phyloP scores from a whole-genome alignment of 2,113 vertebrate species.

The Rhinolophus ferrumequinum region DNA sequence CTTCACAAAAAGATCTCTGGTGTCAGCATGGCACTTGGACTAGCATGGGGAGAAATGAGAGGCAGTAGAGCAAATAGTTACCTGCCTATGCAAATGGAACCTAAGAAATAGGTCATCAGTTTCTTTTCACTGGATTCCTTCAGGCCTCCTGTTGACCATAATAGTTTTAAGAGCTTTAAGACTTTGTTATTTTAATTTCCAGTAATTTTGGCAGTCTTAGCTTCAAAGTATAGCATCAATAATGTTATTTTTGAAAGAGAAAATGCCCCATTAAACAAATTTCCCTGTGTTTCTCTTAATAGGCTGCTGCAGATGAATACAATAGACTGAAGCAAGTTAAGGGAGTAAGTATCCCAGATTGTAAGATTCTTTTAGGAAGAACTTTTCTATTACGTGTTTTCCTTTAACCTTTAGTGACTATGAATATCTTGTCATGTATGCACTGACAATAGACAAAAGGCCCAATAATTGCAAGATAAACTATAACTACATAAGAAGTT shows the following conservation, averaged over 20 bases:
- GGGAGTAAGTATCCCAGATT: slow-evolving; percentile 79
- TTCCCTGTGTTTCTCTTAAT: slow-evolving; percentile 49
- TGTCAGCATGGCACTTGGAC: accelerated
- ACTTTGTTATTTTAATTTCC: background rate
- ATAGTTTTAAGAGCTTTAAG: background rate
- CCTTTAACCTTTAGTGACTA: background rate
- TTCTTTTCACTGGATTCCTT: background rate
- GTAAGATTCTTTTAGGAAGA: background rate
- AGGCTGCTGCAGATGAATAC: slow-evolving; percentile 88
- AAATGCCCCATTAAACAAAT: slow-evolving; percentile 8
- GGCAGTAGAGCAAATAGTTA: background rate
- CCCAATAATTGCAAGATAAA: background rate
- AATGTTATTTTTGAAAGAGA: slow-evolving; percentile 1
- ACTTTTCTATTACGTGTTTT: background rate
- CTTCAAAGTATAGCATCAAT: background rate
- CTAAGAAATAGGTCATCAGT: background rate
- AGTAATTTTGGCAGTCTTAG: slow-evolving; percentile 3
- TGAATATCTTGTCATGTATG: background rate
- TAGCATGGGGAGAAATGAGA: background rate
- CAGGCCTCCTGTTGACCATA: background rate
- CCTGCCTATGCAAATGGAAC: background rate
- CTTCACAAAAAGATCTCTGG: background rate
- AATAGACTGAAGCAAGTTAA: slow-evolving; percentile 87
- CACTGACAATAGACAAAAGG: background rate
- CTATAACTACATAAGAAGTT: background rate